A percentile compares a stretch with the other conserved stretches of the same genome.
Conservation (phyloP, 2,888 invertebrate genomes). For the Pecten maximus region DNA sequence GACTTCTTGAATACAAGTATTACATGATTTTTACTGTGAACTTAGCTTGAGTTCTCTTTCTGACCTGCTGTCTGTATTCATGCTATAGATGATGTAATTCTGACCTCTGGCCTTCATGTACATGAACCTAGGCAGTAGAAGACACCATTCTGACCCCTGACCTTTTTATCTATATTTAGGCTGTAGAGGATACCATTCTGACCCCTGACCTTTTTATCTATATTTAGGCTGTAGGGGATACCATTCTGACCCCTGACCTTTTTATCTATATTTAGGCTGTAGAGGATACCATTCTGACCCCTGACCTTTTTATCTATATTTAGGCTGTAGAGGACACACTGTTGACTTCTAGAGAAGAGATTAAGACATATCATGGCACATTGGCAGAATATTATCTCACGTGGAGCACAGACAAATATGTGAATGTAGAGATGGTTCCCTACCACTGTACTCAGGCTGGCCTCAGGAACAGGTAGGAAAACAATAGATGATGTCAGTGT, state of each 20-base stretch:
- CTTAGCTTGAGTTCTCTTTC: no score
- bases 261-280: conserved; percentile 34
- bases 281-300: background rate
- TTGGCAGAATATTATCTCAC: conserved; percentile 74
- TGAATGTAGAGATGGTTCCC: conserved; percentile 65
- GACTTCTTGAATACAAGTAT: no score
- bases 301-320: conserved; percentile 39
- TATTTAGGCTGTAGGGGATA: background rate
- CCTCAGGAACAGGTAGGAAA: conserved; percentile 65
- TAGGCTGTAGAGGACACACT: conserved; percentile 20
- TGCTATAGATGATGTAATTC: no score
- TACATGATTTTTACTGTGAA: no score
- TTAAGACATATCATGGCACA: conserved; percentile 59
- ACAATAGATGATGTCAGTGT: no score
- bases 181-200: background rate
- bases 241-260: conserved; percentile 26
- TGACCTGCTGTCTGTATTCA: no score
- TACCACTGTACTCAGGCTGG: conserved; percentile 65
- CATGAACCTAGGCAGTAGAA: no score
- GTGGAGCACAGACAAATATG: conserved; percentile 63
- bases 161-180: no score
- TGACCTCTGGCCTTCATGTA: no score
- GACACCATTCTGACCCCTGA: no score
- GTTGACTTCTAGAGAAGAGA: background rate
- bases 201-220: no score